These are phyloP conservation scores for Tetanocera ferruginea DNA, from an alignment of 2,888 invertebrate species.

Conservation along the genomic window DNA sequence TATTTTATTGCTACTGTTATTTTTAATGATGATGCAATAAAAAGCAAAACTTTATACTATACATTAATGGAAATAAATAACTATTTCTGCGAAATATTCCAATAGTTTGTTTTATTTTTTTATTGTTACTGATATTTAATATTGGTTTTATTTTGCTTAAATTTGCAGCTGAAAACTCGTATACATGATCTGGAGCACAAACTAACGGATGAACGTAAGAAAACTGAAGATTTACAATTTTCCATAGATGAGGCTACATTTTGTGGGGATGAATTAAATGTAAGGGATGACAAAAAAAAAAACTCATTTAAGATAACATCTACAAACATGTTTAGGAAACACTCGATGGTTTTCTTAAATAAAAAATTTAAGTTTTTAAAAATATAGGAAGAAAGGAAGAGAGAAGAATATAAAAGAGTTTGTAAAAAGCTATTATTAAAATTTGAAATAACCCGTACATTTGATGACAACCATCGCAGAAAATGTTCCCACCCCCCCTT, in stretches of 20 bases:
- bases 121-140: slow-evolving; percentile 43
- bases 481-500: too few relatives aligned
- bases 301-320: slow-evolving; percentile 1
- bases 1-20: slow-evolving; percentile 6
- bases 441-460: too few relatives aligned
- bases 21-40: not conserved
- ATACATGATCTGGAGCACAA: slow-evolving; percentile 75
- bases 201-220: slow-evolving; percentile 83
- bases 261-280: slow-evolving; percentile 89
- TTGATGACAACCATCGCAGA: too few relatives aligned
- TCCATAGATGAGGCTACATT: slow-evolving; percentile 92
- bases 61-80: not conserved
- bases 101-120: slow-evolving; percentile 32
- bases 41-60: not conserved
- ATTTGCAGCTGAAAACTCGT: slow-evolving; percentile 72
- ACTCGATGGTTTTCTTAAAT: too few relatives aligned
- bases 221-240: slow-evolving; percentile 91
- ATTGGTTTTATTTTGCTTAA: slow-evolving; percentile 32
- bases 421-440: too few relatives aligned
- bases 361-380: too few relatives aligned
- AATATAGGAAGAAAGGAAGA: too few relatives aligned
- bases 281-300: slow-evolving; percentile 69
- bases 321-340: not conserved
- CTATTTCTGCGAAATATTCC: slow-evolving; percentile 40
- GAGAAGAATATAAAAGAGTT: too few relatives aligned